Evolutionary conservation across 2,888 invertebrate genomes (phyloP).

Genomic region (Andrena bucephala): DNA sequence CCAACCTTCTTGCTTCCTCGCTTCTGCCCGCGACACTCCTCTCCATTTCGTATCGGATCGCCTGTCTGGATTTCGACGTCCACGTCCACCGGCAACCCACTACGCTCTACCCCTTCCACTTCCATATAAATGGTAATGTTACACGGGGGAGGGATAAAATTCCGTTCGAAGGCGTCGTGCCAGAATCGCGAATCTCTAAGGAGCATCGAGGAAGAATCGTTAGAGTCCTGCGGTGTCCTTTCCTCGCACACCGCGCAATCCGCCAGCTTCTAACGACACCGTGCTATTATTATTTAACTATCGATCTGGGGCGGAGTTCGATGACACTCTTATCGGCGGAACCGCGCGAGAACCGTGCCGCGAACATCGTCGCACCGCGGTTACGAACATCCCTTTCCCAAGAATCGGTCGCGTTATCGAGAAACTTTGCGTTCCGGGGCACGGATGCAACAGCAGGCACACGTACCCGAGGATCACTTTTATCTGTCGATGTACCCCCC

Average conservation of each 20-base stretch:
- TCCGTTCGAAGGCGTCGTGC: not conserved
- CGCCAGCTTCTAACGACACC: not conserved
- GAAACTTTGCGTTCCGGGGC: not conserved
- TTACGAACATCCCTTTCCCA: not conserved
- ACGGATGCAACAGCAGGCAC: conserved; percentile 15
- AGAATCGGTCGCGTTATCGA: conserved; percentile 16
- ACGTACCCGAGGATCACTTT: conserved; percentile 6
- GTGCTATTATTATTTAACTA: conserved; percentile 6
- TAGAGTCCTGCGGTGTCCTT: not conserved
- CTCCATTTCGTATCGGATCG: conserved; percentile 55
- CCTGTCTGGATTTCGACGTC: conserved; percentile 59
- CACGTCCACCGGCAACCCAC: conserved; percentile 20
- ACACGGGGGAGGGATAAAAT: conserved; percentile 34
- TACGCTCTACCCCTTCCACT: not conserved
- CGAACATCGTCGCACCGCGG: conserved; percentile 10
- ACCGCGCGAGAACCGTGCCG: conserved; percentile 3
- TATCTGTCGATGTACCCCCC: conserved; percentile 23
- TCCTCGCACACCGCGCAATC: not conserved
- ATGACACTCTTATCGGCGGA: conserved; percentile 2
- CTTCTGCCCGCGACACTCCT: conserved; percentile 65
- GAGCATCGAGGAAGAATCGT: not conserved
- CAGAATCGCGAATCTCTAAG: conserved; percentile 8
- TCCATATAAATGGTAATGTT: conserved; percentile 66
- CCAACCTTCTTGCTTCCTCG: conserved; percentile 38
- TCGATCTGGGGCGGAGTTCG: conserved; percentile 1